Conservation (phyloP, 2,888 invertebrate species). For the Euzetes globulus region DNA sequence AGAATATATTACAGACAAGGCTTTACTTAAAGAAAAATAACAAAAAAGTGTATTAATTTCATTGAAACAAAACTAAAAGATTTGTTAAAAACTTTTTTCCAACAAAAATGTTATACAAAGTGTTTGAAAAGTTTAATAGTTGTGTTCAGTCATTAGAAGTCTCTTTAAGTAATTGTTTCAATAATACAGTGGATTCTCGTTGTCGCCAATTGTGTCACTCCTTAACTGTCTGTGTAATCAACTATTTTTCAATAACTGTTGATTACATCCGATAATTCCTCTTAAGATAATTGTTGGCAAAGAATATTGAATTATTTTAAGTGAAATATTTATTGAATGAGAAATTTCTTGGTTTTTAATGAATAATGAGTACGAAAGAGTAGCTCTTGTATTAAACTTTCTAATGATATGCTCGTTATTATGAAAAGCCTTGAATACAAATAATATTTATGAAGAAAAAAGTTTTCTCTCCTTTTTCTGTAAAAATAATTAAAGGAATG, state of each 20-base stretch:
- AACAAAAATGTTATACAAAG: not conserved
- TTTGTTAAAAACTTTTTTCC: not conserved
- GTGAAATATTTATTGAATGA: not conserved
- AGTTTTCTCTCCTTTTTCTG: not conserved
- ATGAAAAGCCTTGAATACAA: conserved; percentile 8
- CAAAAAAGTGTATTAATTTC: not conserved
- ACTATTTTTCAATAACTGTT: not conserved
- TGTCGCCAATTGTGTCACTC: not conserved
- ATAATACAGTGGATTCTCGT: not conserved
- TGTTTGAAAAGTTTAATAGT: not conserved
- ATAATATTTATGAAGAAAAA: not conserved
- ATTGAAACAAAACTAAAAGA: no score
- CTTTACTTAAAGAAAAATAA: not conserved
- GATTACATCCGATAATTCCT: not conserved
- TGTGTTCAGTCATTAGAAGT: not conserved
- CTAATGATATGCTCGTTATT: conserved; percentile 5
- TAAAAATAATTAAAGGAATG: not conserved
- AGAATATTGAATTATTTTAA: not conserved
- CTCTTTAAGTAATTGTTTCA: not conserved
- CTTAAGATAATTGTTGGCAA: not conserved
- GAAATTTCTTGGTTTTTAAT: not conserved
- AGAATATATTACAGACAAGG: not conserved
- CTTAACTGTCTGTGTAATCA: not conserved
- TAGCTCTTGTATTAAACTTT: not conserved
- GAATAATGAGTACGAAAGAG: not conserved